Percentiles rank a stretch among this genome's conserved stretches.
Evolutionary conservation across 2,113 vertebrate species (phyloP).

Genomic region (Python bivittatus): DNA sequence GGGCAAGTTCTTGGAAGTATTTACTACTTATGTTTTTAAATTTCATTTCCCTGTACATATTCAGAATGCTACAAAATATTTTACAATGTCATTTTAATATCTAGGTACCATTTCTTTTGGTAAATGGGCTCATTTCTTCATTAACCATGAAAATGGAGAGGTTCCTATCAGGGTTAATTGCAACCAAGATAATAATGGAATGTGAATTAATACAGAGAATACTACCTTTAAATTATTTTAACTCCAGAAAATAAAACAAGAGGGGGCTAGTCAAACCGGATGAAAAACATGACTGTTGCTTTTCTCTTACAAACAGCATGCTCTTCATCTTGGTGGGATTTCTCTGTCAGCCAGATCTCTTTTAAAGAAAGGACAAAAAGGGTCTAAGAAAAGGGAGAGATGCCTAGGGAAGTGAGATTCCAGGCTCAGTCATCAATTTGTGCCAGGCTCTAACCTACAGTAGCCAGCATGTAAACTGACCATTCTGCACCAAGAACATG

Average conservation of each 20-base stretch:
- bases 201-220: background rate
- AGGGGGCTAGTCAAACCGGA: background rate
- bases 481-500: background rate
- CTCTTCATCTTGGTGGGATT: background rate
- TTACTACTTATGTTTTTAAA: background rate
- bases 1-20: background rate
- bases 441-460: conserved; percentile 36
- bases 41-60: background rate
- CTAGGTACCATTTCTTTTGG: background rate
- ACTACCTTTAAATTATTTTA: background rate
- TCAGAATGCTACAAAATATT: background rate
- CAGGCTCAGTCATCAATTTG: conserved; percentile 29
- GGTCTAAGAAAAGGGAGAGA: conserved; percentile 17
- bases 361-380: conserved; percentile 28
- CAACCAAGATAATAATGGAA: background rate
- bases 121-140: background rate
- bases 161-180: background rate
- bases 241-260: background rate
- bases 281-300: background rate
- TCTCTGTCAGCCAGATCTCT: conserved; percentile 24
- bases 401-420: conserved; percentile 14
- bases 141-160: background rate
- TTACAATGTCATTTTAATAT: background rate
- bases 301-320: background rate
- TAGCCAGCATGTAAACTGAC: background rate